Base-by-base conservation (phyloP, 1,140 invertebrate species). In the Drosophila pruinosa region DNA sequence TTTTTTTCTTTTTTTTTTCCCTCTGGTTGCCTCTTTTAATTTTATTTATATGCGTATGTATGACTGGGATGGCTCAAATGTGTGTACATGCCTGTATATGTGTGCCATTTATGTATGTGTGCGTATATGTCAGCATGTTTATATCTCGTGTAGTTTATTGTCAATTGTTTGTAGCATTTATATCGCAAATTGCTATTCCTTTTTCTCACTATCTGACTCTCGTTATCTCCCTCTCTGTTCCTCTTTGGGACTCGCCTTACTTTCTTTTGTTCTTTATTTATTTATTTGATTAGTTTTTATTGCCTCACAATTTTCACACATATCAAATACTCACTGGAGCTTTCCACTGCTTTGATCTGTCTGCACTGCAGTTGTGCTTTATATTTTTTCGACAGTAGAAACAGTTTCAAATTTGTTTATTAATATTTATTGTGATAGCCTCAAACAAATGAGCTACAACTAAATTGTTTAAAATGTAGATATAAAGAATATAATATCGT, bases 71-170 rank as follows among this genome's bases (percentile, higher is more conserved):
- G 69, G 80, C 76, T 72, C 82, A 83, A 65, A 82, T 62, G 38
- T 34, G 12, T 24, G 34, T 58, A 10, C 8, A 7, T 58, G 8
- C n/a, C 17, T 56, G 2, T 28, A 8, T 38, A 3, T 47, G 2
- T 53, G 12, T 52, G 22, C n/a, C n/a, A n/a, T n/a, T n/a, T 63
- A 5, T 26, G 6, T 38, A n/a, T 53, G 14, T 24, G 15, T 17
- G 10, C 6, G 12, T 45, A 24, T 34, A 45, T 57, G 24, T 58
- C 34, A 24, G 31, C 43, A 48, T 22, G 45, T 48, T 38, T 53
- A 65, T 61, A 38, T 85, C 72, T 73, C 72, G 41, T 76, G 76
- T 67, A 71, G 68, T 71, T 65, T 71, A 71, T 72, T 72, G 69
- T 72, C 69, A 72, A 72, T 72, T 72, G 69, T 72, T 72, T 72